Evolutionary conservation across 2,888 invertebrate species (phyloP), one percentile per base, ranked within the genome.

Genomic region (Omphaloscelis lunosa): DNA sequence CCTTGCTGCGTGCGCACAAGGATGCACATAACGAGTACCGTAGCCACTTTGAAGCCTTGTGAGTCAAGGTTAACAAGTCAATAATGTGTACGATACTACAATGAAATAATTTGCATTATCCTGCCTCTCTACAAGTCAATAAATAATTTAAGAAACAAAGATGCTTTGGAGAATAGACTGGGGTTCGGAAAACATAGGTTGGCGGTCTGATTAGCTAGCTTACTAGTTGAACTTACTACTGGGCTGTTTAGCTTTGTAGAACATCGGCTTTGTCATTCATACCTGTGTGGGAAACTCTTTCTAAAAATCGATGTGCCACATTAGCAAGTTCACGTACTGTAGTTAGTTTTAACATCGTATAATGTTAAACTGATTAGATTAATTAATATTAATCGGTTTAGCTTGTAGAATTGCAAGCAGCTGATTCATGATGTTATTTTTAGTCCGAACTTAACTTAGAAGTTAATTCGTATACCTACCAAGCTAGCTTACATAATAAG

Each of bases 1-100:
- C 88, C 88, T 88, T 88, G 88, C 63, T 79, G 77, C 66, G 70
- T 59, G 75, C 69, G 80, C 77, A 86, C 84, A 80, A 84, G 84
- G 84, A 84, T 84, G 86, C 80, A 69, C 74, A 29, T 58, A 53
- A n/a, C 62, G 69, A 48, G 58, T 62, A 80, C 79, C 72, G 76
- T 76, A 79, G 59, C 66, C 68, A 62, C 66, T 76, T 75, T 68
- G 23, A 62, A 83, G 78, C 86, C 86, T 88, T 88, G 79, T 76
- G 66, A 72, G 71, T 82, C 85, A 88, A 88, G 87, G 89, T 85
- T 39, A 85, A 79, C 83, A 9, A 69, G 77, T 71, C 41, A 27
- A 53, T 72, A 66, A 29, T 41, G 29, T 66, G 27, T 59, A 27
- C 3, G 34, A 53, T 48, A 23, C 27, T 69, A 67, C 17, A 29